phyloP scores from a whole-genome alignment of 64 coral and sea anemone species.

The Montipora sp. region DNA sequence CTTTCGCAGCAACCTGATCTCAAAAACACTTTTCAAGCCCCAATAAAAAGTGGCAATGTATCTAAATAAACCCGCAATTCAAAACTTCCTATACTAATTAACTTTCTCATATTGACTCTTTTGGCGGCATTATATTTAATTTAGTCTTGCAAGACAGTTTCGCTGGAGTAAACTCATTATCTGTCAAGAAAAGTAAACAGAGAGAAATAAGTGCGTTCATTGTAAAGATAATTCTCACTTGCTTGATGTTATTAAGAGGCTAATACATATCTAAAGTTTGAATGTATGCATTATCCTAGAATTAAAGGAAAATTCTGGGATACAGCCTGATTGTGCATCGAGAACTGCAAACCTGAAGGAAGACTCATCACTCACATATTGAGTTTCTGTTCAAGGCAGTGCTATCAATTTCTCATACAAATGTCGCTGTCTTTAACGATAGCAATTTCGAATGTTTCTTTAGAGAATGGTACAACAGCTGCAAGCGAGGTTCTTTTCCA shows the following conservation, averaged over 20 bases:
- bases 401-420: not conserved
- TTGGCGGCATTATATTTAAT: constrained; percentile 3
- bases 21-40: no score
- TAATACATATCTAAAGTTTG: not conserved
- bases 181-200: constrained; percentile 31
- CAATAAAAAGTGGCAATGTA: no score
- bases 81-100: constrained; percentile 27
- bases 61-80: no score
- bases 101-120: constrained; percentile 11
- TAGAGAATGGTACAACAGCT: not conserved
- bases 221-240: constrained; percentile 14
- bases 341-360: not conserved
- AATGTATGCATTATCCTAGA: not conserved
- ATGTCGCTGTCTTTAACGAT: not conserved
- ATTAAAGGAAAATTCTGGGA: not conserved
- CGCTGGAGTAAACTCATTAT: not conserved
- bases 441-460: not conserved
- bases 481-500: not conserved
- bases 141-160: constrained; percentile 12
- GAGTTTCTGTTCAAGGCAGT: not conserved
- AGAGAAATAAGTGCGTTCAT: not conserved
- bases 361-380: not conserved
- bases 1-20: no score
- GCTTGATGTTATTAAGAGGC: constrained; percentile 23
- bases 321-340: not conserved